Conservation (phyloP, 2,113 vertebrate genomes). For the Clarias macrocephalus region DNA sequence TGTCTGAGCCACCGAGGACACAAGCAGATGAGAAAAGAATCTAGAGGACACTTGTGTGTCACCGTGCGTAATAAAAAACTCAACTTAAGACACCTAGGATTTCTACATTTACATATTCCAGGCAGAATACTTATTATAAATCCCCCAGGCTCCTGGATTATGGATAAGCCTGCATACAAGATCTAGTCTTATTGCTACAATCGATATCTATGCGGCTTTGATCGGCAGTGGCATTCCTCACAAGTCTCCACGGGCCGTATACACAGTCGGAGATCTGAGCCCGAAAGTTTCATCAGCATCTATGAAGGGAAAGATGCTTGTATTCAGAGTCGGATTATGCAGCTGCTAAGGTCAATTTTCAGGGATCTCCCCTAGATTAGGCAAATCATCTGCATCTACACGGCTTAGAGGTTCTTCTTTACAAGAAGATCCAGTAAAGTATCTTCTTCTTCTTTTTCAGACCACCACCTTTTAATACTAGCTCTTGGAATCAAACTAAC, state of each 20-base stretch:
- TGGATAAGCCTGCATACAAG: conserved; percentile 6
- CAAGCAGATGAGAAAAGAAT: background rate
- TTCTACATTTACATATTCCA: background rate
- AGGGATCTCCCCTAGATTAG: background rate
- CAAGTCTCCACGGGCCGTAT: background rate
- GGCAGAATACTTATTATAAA: conserved; percentile 33
- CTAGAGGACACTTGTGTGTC: conserved; percentile 32
- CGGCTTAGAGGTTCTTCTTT: background rate
- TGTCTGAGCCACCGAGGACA: conserved; percentile 17
- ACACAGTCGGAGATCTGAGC: background rate
- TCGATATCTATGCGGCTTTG: conserved; percentile 12
- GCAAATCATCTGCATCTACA: background rate
- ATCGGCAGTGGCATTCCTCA: conserved; percentile 21
- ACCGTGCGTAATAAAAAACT: conserved; percentile 3
- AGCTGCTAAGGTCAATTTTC: background rate
- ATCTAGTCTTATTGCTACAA: conserved; percentile 14
- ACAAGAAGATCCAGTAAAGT: background rate
- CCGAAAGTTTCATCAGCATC: background rate
- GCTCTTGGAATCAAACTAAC: background rate
- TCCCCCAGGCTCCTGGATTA: conserved; percentile 30
- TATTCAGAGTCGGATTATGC: background rate
- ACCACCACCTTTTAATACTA: background rate
- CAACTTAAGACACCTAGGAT: background rate
- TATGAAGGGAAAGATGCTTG: background rate
- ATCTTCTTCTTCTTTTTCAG: too few relatives aligned